Percentiles rank a stretch among this genome's conserved stretches.
Evolutionary conservation across 2,113 vertebrate species (phyloP).

Genomic region (Chamaea fasciata): DNA sequence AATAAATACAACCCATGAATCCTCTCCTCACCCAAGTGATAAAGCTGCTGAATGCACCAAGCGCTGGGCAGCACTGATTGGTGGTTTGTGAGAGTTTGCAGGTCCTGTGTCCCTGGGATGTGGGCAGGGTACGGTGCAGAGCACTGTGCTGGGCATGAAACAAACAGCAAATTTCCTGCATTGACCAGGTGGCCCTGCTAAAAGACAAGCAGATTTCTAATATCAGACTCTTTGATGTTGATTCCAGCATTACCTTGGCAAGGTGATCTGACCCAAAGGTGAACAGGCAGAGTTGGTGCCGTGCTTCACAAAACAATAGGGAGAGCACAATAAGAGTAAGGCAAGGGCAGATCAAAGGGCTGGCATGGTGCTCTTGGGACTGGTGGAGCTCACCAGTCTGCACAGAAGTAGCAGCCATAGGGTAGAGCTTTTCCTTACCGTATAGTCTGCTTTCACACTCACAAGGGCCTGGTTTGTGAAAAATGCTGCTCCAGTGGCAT

Average conservation of each 20-base stretch:
- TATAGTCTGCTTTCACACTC: background rate
- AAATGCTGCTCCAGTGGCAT: background rate
- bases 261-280: background rate
- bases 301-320: background rate
- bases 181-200: background rate
- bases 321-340: background rate
- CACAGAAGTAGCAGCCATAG: background rate
- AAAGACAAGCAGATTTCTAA: background rate
- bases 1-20: background rate
- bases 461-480: background rate
- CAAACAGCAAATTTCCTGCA: background rate
- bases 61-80: fast-evolving
- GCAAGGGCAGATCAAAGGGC: background rate
- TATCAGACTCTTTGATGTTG: background rate
- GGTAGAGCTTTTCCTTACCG: background rate
- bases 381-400: background rate
- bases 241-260: background rate
- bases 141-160: background rate
- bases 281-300: fast-evolving
- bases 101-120: background rate
- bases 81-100: background rate
- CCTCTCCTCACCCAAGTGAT: background rate
- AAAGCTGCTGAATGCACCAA: background rate
- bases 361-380: background rate
- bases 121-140: background rate